These are phyloP conservation scores for Tubulanus polymorphus DNA, from an alignment of 2,888 invertebrate species.

Conservation along the genomic window DNA sequence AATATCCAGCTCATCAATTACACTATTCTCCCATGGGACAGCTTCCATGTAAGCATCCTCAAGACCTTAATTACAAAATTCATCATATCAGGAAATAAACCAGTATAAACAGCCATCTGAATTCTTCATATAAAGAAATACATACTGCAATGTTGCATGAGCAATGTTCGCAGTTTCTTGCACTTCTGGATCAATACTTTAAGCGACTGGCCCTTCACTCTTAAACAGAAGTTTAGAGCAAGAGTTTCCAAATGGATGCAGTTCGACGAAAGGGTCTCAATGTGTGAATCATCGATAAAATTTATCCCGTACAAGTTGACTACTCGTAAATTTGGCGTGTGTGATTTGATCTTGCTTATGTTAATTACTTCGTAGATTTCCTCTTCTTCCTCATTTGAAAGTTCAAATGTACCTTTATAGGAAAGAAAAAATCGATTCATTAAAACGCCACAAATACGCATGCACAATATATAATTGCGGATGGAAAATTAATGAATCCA, in stretches of 20 bases:
- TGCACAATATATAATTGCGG: neutral
- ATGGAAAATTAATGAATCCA: neutral
- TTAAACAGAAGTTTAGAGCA: slow-evolving; percentile 94
- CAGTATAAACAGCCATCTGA: neutral
- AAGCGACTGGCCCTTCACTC: slow-evolving; percentile 93
- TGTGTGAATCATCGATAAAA: slow-evolving; percentile 97
- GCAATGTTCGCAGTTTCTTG: slow-evolving; percentile 80
- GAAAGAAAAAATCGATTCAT: no score
- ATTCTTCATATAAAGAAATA: neutral
- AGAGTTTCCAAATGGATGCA: slow-evolving; percentile 95
- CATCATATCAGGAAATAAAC: neutral
- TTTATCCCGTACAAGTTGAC: slow-evolving; percentile 98
- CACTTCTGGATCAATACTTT: slow-evolving; percentile 92
- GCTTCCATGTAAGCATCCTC: slow-evolving; percentile 89
- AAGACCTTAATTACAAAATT: slow-evolving; percentile 62
- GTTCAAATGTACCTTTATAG: slow-evolving; percentile 55
- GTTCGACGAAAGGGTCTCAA: slow-evolving; percentile 85
- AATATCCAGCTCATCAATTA: slow-evolving; percentile 88
- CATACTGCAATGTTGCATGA: slow-evolving; percentile 95
- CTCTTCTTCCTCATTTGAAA: slow-evolving; percentile 86
- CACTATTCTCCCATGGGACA: slow-evolving; percentile 97
- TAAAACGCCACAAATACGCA: no score
- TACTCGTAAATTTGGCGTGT: slow-evolving; percentile 93
- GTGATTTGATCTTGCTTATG: slow-evolving; percentile 96
- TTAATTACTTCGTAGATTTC: slow-evolving; percentile 83